Percentiles rank a stretch among this genome's conserved stretches.
Conservation (phyloP, 2,113 vertebrate genomes). For the Garra rufa region DNA sequence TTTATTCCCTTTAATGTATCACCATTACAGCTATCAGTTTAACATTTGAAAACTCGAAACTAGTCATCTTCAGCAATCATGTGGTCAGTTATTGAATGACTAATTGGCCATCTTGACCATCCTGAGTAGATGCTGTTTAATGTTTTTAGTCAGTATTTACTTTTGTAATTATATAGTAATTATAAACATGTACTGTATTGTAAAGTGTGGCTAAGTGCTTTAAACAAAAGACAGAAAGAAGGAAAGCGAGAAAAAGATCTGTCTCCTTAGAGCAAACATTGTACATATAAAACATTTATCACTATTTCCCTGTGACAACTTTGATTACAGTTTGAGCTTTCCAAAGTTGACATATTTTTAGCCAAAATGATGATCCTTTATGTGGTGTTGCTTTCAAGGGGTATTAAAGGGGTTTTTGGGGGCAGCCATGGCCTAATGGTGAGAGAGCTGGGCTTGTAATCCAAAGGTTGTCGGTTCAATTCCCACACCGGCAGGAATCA, state of each 20-base stretch:
- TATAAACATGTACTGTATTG: background rate
- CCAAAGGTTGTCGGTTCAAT: too few species aligned
- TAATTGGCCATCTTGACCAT: background rate
- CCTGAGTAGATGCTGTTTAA: background rate
- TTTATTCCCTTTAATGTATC: background rate
- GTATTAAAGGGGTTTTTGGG: too few species aligned
- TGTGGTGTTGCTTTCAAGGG: background rate
- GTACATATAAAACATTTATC: background rate
- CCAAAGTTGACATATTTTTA: background rate
- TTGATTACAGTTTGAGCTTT: constrained; percentile 6
- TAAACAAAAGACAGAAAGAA: background rate
- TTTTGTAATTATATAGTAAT: background rate
- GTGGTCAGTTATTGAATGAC: background rate
- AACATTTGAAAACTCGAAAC: background rate
- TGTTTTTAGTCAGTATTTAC: background rate
- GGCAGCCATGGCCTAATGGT: too few species aligned
- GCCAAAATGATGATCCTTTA: background rate
- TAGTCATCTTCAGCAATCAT: background rate
- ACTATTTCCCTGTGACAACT: background rate
- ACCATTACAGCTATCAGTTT: background rate
- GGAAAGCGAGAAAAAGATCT: too few species aligned
- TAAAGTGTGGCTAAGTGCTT: background rate
- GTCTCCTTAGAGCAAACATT: background rate
- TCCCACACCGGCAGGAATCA: too few species aligned
- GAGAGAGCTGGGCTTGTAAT: too few species aligned